Conservation (phyloP, 1,140 invertebrate species). For the Sycophila sp. region DNA sequence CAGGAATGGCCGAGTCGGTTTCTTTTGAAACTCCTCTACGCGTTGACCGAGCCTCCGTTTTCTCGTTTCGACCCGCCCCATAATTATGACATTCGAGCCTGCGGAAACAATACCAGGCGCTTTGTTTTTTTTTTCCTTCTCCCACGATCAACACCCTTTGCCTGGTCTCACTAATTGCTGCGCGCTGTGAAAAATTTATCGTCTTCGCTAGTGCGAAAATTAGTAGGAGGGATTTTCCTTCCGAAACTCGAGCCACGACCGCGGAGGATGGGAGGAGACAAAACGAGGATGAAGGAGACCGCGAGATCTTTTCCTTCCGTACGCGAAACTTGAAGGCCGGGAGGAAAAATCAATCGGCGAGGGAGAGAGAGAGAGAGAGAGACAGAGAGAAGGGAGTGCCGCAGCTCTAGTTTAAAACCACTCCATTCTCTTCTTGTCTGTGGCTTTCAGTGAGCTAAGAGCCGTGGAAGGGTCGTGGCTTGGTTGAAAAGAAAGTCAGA, state of each 20-base stretch:
- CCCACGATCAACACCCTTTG: too few species aligned
- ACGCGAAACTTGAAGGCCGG: background rate
- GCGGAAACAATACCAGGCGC: background rate
- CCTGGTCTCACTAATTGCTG: too few species aligned
- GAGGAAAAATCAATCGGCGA: background rate
- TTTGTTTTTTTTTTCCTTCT: too few species aligned
- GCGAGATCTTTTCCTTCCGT: background rate
- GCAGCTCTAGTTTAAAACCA: constrained; percentile 37
- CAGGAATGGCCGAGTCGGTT: background rate
- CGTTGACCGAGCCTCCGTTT: background rate
- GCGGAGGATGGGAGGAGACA: too few species aligned
- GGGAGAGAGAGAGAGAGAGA: background rate
- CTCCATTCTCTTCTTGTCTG: constrained; percentile 20
- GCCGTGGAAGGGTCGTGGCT: constrained; percentile 6
- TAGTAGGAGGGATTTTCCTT: too few species aligned
- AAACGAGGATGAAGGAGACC: too few species aligned
- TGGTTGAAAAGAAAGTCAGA: constrained; percentile 3
- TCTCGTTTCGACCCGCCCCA: too few species aligned
- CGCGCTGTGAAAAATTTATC: too few species aligned
- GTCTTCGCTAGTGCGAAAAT: too few species aligned
- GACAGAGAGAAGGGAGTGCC: constrained; percentile 1
- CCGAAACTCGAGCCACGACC: too few species aligned
- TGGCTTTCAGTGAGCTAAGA: constrained; percentile 22
- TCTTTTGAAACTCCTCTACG: background rate
- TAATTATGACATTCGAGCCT: background rate